phyloP scores from a whole-genome alignment of 2,797 vertebrate species.

The Aeoliscus strigatus region DNA sequence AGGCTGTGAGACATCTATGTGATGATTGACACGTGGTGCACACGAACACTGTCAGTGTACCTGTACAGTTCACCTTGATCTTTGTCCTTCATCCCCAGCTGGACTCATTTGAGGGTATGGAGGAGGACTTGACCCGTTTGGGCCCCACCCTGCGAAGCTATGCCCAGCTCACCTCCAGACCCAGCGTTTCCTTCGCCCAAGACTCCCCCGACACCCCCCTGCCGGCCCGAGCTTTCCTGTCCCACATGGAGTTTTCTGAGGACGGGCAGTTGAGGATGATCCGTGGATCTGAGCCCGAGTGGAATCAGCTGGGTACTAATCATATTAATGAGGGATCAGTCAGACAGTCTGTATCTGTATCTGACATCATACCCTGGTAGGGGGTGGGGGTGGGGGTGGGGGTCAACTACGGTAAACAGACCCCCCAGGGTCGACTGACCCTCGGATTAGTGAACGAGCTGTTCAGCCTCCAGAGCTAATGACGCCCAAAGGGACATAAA shows the following conservation, averaged over 20 bases:
- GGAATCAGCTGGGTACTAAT: constrained; percentile 75
- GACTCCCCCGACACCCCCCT: constrained; percentile 67
- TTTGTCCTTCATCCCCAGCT: constrained; percentile 2
- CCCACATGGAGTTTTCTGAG: constrained; percentile 81
- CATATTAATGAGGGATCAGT: too few species aligned
- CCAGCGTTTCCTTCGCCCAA: constrained; percentile 78
- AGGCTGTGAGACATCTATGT: constrained; percentile 70
- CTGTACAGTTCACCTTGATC: background rate
- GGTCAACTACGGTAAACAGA: too few species aligned
- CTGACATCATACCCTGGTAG: too few species aligned
- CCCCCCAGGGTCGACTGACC: too few species aligned
- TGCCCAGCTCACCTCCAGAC: constrained; percentile 72
- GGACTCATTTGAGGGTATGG: constrained; percentile 60
- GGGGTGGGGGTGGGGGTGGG: too few species aligned
- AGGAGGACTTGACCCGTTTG: constrained; percentile 79
- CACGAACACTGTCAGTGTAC: too few species aligned
- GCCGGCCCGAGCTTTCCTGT: constrained; percentile 82
- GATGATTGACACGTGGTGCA: too few species aligned
- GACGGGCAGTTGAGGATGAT: constrained; percentile 70
- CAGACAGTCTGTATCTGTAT: too few species aligned
- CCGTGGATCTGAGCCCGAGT: constrained; percentile 60
- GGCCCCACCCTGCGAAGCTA: constrained; percentile 80
- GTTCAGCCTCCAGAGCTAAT: too few species aligned
- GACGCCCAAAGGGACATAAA: too few species aligned
- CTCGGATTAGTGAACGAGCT: too few species aligned